Base-by-base conservation (phyloP, 2,888 invertebrate genomes). In the Plagodis dolabraria region DNA sequence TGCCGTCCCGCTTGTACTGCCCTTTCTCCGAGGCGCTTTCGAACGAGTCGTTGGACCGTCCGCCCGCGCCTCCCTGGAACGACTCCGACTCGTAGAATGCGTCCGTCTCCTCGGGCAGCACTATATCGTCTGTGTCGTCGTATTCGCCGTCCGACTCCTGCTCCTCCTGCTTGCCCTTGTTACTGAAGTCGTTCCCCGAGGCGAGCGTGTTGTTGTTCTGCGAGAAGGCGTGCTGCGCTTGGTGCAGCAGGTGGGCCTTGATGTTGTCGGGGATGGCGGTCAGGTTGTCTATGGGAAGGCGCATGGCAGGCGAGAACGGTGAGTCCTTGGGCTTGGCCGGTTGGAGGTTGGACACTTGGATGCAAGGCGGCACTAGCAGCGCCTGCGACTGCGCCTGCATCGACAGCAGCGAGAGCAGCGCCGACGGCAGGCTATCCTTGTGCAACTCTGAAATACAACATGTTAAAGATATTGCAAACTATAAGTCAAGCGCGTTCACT, bases 51-150 rank as follows among this genome's bases (percentile, higher is more conserved):
- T 9, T 10, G 94, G 92, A 75, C 94, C 94, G 79, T 93, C 89
- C 77, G 54, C 60, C 63, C 60, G 63, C 47, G 49, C 57, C 43
- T 5, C 43, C 43, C 12, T 40, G 10, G 10, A 40, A 40, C 40
- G 22, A 22, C 22, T 22, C 22, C 53, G 53, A 57, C 43, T 76
- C 82, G 75, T 82, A 85, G 75, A 73, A 82, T 7, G 77, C 75
- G 70, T 89, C 89, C 10, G 75, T 65, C 71, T 92, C 93, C 57
- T 92, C 93, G 33, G 91, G 92, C 71, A 93, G 80, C 68, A 91
- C 87, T 71, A 93, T 93, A 75, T 93, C 93, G 80, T 93, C 93
- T 11, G 92, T 92, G 77, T 93, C 93, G 82, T 93, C 93, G 80
- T 86, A 87, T 76, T 93, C 92, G 1, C 22, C 22, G 22, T 22